Conservation (phyloP, 2,888 invertebrate species). For the Morpho achilles region DNA sequence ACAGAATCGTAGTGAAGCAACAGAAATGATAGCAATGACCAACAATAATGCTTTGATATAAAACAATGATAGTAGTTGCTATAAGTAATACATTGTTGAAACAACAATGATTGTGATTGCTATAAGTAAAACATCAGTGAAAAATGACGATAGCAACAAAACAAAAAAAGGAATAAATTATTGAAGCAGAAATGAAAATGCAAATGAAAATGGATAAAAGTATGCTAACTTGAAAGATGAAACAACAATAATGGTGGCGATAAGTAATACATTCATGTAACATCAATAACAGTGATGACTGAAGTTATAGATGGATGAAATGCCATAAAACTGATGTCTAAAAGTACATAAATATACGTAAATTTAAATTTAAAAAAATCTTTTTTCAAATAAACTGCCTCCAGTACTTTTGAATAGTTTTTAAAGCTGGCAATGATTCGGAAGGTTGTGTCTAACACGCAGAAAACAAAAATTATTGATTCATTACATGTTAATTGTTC, state of each 20-base stretch:
- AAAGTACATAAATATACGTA: too few species aligned
- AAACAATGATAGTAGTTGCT: not conserved
- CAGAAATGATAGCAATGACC: too few species aligned
- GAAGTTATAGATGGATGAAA: not conserved
- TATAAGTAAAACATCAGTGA: not conserved
- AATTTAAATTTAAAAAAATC: too few species aligned
- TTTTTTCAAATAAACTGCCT: too few species aligned
- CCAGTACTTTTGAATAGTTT: too few species aligned
- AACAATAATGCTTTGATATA: not conserved
- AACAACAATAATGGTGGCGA: not conserved
- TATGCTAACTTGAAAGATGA: not conserved
- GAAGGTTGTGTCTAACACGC: too few species aligned
- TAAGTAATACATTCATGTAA: conserved; percentile 22
- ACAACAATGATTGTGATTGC: not conserved
- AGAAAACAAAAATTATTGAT: too few species aligned
- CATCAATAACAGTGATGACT: not conserved
- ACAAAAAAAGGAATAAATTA: not conserved
- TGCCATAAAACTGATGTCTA: not conserved
- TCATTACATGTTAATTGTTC: too few species aligned
- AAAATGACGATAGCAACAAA: not conserved
- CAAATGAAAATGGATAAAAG: too few species aligned
- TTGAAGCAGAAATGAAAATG: not conserved
- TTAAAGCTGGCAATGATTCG: too few species aligned
- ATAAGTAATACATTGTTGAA: not conserved
- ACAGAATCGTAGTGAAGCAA: too few species aligned